phyloP scores from a whole-genome alignment of 2,888 invertebrate species.

The Tenthredo notha region DNA sequence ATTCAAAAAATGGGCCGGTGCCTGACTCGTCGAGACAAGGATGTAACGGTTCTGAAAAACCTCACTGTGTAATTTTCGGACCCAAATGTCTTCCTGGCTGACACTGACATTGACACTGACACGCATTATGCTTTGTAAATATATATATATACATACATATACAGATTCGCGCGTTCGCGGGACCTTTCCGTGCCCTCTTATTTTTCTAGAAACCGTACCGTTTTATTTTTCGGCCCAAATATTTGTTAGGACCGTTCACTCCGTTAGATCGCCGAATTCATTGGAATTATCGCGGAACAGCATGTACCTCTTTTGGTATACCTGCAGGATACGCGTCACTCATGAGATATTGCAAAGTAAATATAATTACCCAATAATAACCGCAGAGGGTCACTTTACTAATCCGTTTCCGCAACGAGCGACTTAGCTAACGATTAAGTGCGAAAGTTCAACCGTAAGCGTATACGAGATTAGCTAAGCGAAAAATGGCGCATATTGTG shows the following conservation, averaged over 20 bases:
- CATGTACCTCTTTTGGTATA: not conserved
- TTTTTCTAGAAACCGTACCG: constrained; percentile 23
- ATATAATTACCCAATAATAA: constrained; percentile 4
- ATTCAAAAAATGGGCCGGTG: constrained; percentile 54
- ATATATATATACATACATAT: too few species aligned
- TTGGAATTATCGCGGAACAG: not conserved
- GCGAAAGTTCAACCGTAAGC: constrained; percentile 56
- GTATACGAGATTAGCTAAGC: constrained; percentile 58
- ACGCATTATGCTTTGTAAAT: constrained; percentile 5
- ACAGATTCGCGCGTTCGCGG: constrained; percentile 16
- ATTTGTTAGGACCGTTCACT: constrained; percentile 7
- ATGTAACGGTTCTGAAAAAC: constrained; percentile 62
- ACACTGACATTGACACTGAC: constrained; percentile 25
- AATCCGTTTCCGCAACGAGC: constrained; percentile 30
- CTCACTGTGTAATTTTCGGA: constrained; percentile 46
- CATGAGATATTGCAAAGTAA: not conserved
- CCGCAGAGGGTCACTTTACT: constrained; percentile 14
- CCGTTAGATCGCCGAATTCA: constrained; percentile 36
- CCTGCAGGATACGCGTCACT: not conserved
- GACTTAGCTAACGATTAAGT: constrained; percentile 37
- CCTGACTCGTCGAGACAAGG: constrained; percentile 55
- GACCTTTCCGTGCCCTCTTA: not conserved
- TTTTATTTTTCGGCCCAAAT: constrained; percentile 43
- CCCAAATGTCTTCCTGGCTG: constrained; percentile 47
- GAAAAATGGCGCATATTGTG: constrained; percentile 25